phyloP scores from a whole-genome alignment of 2,113 vertebrate genomes.

The Chionomys nivalis region DNA sequence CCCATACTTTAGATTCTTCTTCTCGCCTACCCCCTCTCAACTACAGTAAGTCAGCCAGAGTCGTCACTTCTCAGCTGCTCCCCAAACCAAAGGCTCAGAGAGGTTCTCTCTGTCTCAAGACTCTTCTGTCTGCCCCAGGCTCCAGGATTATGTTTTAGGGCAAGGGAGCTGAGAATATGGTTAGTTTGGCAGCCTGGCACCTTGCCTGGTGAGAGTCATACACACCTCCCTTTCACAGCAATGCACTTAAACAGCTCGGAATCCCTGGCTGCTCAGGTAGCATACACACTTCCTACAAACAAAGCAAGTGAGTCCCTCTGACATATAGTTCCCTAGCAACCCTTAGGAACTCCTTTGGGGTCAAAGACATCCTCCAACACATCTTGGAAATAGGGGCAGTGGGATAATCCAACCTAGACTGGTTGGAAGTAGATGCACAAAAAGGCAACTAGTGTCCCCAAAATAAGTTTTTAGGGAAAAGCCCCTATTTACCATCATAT shows the following conservation, averaged over 20 bases:
- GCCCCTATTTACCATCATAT: not conserved
- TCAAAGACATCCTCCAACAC: not conserved
- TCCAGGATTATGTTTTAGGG: not conserved
- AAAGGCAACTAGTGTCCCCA: not conserved
- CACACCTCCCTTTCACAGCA: not conserved
- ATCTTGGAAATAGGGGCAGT: not conserved
- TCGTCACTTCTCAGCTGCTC: not conserved
- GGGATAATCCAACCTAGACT: not conserved
- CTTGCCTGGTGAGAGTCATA: not conserved
- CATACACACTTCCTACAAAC: not conserved
- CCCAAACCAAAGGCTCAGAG: not conserved
- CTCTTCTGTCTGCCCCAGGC: not conserved
- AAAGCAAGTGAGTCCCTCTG: not conserved
- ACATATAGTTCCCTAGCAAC: not conserved
- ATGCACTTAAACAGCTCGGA: not conserved
- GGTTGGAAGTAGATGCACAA: no score
- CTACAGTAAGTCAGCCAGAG: not conserved
- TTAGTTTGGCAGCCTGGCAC: not conserved
- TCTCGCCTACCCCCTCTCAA: not conserved
- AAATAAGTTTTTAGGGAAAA: not conserved
- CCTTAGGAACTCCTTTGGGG: not conserved
- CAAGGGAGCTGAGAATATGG: not conserved
- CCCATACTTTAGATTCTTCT: not conserved
- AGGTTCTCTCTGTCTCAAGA: not conserved
- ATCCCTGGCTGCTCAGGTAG: not conserved